Conservation (phyloP, 2,888 invertebrate species). For the Himalopsyche kuldschensis region DNA sequence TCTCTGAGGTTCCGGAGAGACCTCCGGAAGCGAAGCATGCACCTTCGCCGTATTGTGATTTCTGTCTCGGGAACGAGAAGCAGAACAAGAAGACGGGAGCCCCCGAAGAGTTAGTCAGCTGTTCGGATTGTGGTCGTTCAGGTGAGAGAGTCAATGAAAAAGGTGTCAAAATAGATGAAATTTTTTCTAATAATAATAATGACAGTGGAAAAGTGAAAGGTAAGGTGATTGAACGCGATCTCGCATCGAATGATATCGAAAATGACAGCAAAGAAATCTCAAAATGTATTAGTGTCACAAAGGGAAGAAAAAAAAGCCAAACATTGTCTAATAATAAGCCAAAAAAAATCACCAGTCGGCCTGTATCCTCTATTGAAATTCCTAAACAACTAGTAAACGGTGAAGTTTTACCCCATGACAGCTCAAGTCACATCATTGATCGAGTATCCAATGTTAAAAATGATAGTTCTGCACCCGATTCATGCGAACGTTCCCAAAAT, state of each 20-base stretch:
- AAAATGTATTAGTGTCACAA: not conserved
- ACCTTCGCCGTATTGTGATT: constrained; percentile 92
- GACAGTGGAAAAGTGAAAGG: no score
- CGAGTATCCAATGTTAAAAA: not conserved
- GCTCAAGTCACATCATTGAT: not conserved
- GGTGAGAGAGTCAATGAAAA: constrained; percentile 64
- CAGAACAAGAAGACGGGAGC: constrained; percentile 96
- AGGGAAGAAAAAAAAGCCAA: not conserved
- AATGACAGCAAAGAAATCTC: not conserved
- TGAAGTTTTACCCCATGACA: not conserved
- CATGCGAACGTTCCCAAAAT: not conserved
- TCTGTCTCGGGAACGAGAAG: constrained; percentile 92
- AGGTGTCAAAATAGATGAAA: no score
- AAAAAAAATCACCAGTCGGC: not conserved
- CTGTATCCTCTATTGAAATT: not conserved
- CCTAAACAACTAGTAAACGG: not conserved
- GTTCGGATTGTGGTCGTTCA: constrained; percentile 98
- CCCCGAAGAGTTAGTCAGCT: constrained; percentile 94
- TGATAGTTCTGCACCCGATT: not conserved
- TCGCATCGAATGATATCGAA: not conserved
- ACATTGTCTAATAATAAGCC: not conserved
- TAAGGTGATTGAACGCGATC: no score
- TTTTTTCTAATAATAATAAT: no score
- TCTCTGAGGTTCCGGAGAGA: constrained; percentile 25
- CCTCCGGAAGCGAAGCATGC: constrained; percentile 49